Percentiles rank a stretch among this genome's conserved stretches.
Evolutionary conservation across 2,113 vertebrate species (phyloP).

Genomic region (Salvelinus alpinus): DNA sequence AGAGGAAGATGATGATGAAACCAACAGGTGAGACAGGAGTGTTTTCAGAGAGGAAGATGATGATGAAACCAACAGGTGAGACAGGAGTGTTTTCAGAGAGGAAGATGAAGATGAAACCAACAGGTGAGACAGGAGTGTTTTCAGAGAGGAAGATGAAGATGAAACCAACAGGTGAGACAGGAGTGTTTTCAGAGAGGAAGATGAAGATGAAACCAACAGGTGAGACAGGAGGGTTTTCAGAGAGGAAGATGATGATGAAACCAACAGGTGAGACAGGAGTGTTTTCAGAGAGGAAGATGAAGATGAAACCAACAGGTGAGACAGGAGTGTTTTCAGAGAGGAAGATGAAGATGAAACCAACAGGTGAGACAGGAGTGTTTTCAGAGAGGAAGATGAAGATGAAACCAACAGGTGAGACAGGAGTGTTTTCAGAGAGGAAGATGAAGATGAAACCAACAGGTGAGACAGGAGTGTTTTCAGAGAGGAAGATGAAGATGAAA

Average conservation of each 20-base stretch:
- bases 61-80: constrained; percentile 24
- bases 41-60: not conserved
- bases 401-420: constrained; percentile 20
- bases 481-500: not conserved
- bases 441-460: constrained; percentile 14
- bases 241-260: not conserved
- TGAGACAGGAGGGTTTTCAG: not conserved
- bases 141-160: not conserved
- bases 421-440: not conserved
- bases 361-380: constrained; percentile 11
- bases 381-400: not conserved
- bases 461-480: not conserved
- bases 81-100: not conserved
- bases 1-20: not conserved
- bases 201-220: constrained; percentile 14
- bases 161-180: constrained; percentile 19
- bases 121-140: constrained; percentile 12
- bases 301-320: constrained; percentile 25
- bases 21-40: constrained; percentile 17
- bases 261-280: constrained; percentile 16
- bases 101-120: not conserved
- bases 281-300: not conserved
- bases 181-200: not conserved
- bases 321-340: not conserved
- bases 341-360: not conserved